Percentiles rank a stretch among this genome's conserved stretches.
phyloP scores from a whole-genome alignment of 2,888 invertebrate species.

The Athrips mouffetella region DNA sequence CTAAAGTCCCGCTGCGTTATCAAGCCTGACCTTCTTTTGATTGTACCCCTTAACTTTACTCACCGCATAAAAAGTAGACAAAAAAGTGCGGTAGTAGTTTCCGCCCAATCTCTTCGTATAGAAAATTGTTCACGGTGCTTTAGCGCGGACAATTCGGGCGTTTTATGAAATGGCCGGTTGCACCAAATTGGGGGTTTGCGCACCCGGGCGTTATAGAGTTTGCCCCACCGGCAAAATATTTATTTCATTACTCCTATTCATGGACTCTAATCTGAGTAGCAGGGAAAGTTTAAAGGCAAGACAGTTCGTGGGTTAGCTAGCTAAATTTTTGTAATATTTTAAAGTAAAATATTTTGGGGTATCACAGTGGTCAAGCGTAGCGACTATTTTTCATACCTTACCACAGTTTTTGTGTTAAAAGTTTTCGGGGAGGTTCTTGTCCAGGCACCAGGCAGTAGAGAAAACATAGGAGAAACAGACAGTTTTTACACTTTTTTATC shows the following conservation, averaged over 20 bases:
- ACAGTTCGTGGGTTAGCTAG: not conserved
- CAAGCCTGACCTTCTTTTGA: too few relatives aligned
- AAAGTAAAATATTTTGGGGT: too few relatives aligned
- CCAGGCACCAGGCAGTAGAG: too few relatives aligned
- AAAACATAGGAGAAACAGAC: too few relatives aligned
- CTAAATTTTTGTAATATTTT: too few relatives aligned
- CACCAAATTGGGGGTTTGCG: conserved; percentile 64
- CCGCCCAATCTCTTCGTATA: conserved; percentile 60
- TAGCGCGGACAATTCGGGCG: conserved; percentile 59
- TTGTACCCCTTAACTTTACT: conserved; percentile 4
- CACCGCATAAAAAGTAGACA: conserved; percentile 15
- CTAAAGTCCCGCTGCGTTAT: too few relatives aligned
- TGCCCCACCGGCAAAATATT: conserved; percentile 76
- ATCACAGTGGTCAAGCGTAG: too few relatives aligned
- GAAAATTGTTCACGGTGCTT: conserved; percentile 56
- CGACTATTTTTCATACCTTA: too few relatives aligned
- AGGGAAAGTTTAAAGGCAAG: conserved; percentile 28
- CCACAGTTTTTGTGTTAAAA: too few relatives aligned
- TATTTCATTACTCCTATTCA: conserved; percentile 79
- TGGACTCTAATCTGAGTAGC: conserved; percentile 69
- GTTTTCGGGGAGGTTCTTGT: too few relatives aligned
- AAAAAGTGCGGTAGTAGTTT: conserved; percentile 54
- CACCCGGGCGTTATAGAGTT: conserved; percentile 64
- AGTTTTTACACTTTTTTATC: too few relatives aligned
- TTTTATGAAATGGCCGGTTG: conserved; percentile 64